phyloP scores from a whole-genome alignment of 1,140 invertebrate species.

The Bombus superbus region DNA sequence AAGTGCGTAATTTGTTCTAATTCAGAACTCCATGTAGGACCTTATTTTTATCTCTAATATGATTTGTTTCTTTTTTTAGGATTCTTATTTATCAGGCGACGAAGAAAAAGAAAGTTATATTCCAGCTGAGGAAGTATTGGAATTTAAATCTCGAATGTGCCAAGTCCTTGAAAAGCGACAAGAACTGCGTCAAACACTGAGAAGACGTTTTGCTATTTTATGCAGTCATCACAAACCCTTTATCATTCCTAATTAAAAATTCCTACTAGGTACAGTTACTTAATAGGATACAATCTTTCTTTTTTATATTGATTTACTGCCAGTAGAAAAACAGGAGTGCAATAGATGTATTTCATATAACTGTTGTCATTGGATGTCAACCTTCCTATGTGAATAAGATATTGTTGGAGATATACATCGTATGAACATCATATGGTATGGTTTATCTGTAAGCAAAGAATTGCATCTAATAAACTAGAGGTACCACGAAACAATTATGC shows the following conservation, averaged over 20 bases:
- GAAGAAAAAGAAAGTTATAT: conserved; percentile 89
- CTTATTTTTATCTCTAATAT: conserved; percentile 56
- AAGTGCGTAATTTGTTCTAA: conserved; percentile 48
- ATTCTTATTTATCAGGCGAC: conserved; percentile 88
- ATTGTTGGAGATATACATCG: conserved; percentile 58
- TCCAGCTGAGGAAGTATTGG: conserved; percentile 92
- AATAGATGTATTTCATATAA: conserved; percentile 71
- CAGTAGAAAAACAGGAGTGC: conserved; percentile 64
- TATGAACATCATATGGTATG: conserved; percentile 48
- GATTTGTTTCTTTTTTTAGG: conserved; percentile 75
- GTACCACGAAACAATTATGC: conserved; percentile 32
- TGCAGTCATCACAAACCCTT: conserved; percentile 83
- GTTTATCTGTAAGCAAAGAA: conserved; percentile 54
- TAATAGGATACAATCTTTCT: conserved; percentile 63
- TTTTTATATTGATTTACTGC: conserved; percentile 74
- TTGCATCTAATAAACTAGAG: conserved; percentile 50
- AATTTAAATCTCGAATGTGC: conserved; percentile 89
- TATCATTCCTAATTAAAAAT: conserved; percentile 75
- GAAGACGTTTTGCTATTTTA: conserved; percentile 91
- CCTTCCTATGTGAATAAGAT: conserved; percentile 63
- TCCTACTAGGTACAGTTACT: conserved; percentile 55
- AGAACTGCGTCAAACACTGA: conserved; percentile 90
- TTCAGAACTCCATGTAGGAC: conserved; percentile 25
- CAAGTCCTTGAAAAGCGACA: conserved; percentile 91
- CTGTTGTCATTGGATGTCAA: conserved; percentile 59